A percentile compares a stretch with the other conserved stretches of the same genome.
These are phyloP conservation scores for Hydropotes inermis DNA, from an alignment of 2,113 vertebrate genomes.

Conservation along the genomic window DNA sequence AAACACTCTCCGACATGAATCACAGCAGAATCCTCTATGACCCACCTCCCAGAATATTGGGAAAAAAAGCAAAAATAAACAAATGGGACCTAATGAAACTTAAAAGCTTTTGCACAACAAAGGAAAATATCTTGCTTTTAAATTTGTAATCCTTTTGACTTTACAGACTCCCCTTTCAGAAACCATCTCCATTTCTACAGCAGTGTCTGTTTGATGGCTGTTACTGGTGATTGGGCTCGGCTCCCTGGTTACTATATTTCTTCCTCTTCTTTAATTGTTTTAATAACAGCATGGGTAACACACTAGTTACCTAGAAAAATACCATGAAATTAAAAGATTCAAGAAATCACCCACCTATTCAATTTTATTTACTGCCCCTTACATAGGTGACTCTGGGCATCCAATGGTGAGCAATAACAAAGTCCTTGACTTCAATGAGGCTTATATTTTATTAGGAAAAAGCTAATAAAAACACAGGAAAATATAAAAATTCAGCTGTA, in stretches of 20 bases:
- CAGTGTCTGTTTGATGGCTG: background rate
- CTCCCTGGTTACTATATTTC: background rate
- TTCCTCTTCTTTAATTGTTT: background rate
- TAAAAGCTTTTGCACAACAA: no score
- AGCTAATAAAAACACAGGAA: background rate
- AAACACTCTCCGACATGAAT: no score
- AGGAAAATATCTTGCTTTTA: background rate
- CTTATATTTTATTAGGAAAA: background rate
- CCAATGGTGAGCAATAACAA: background rate
- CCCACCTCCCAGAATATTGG: no score
- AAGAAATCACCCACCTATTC: background rate
- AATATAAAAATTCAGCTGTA: background rate
- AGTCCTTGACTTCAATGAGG: background rate
- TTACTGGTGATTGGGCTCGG: background rate
- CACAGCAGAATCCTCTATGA: no score
- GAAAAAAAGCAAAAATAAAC: no score
- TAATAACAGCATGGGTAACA: background rate
- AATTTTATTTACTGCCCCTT: background rate
- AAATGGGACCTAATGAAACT: no score
- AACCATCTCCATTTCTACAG: accelerated
- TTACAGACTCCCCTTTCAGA: background rate
- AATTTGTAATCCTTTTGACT: background rate
- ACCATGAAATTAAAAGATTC: background rate
- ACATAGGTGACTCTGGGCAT: background rate
- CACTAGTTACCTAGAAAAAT: background rate